Evolutionary conservation across 1,140 invertebrate genomes (phyloP), one percentile per base, ranked within the genome.

Genomic region (Eriosoma lanigerum): DNA sequence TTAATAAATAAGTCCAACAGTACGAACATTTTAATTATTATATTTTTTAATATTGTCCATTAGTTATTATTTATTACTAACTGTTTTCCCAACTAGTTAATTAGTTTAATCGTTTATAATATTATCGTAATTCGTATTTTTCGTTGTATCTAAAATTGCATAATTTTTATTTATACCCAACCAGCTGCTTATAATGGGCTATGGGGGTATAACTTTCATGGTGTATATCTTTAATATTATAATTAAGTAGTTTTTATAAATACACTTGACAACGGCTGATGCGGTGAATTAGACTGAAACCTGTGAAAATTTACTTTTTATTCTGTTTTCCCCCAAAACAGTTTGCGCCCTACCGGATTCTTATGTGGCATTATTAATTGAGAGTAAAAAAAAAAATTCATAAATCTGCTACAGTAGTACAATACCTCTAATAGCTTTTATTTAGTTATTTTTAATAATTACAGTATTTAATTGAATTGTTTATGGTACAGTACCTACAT

Each of bases 351-450:
- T 52, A 72, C 50, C 44, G 66, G 46, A 68, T 48, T 48, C 66
- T 72, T 72, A 50, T 72, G 68, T 29, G 26, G 48, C 48, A 52
- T 72, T 72, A 72, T 72, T 72, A 72, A 72, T 52, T 52, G 68
- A 52, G 68, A 46, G 68, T 52, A 29, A 66, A 60, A 21, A 21
- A 78, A 78, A 78, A 46, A 24, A n/a, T 48, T 60, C 75, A 60
- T 78, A 78, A 78, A 78, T 78, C 58, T 78, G 56, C 5, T 38
- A n/a, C n/a, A n/a, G n/a, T n/a, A n/a, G n/a, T n/a, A n/a, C n/a
- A n/a, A n/a, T n/a, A 48, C 21, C 17, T 12, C 13, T 56, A 78
- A 78, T 46, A 62, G 68, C 68, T 52, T 15, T 72, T 52, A 17
- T 78, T 58, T 24, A 17, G n/a, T 58, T 62, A 5, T 29, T 62